A percentile compares a stretch with the other conserved stretches of the same genome.
These are phyloP conservation scores for Dicyrtomina minuta DNA, from an alignment of 2,888 invertebrate species.

Conservation along the genomic window DNA sequence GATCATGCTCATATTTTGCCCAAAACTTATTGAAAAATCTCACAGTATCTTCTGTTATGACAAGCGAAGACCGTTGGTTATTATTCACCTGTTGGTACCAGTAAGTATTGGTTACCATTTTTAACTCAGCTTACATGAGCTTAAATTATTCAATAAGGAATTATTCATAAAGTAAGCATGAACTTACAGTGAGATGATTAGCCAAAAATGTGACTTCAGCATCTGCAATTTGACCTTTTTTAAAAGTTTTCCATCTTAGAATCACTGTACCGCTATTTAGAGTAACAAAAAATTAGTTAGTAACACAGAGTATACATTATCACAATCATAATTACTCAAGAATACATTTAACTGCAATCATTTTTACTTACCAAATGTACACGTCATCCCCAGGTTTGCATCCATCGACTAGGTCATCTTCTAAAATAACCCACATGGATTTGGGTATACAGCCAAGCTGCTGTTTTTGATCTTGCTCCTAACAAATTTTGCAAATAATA, in stretches of 20 bases:
- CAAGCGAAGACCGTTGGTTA: slow-evolving; percentile 58
- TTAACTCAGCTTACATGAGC: too few relatives aligned
- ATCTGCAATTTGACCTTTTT: slow-evolving; percentile 65
- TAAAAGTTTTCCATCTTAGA: slow-evolving; percentile 69
- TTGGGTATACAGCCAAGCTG: slow-evolving; percentile 72
- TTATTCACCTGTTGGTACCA: slow-evolving; percentile 66
- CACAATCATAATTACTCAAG: slow-evolving; percentile 5
- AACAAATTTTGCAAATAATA: slow-evolving; percentile 47
- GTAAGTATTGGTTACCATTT: too few relatives aligned
- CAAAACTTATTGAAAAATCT: slow-evolving; percentile 74
- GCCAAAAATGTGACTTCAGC: slow-evolving; percentile 72
- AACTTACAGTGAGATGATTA: slow-evolving; percentile 65
- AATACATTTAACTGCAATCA: not conserved
- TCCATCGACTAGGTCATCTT: slow-evolving; percentile 81
- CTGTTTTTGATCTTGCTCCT: slow-evolving; percentile 76
- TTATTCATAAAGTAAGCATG: too few relatives aligned
- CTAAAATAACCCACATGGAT: slow-evolving; percentile 74
- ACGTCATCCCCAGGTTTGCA: slow-evolving; percentile 90
- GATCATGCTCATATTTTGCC: slow-evolving; percentile 65
- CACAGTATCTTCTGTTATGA: slow-evolving; percentile 66
- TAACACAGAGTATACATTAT: slow-evolving; percentile 4
- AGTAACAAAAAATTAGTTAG: slow-evolving; percentile 8
- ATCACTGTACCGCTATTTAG: slow-evolving; percentile 72
- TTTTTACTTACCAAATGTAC: slow-evolving; percentile 68
- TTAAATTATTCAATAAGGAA: too few relatives aligned